Conservation (phyloP, 2,888 invertebrate species). For the Napeogenes sylphis region DNA sequence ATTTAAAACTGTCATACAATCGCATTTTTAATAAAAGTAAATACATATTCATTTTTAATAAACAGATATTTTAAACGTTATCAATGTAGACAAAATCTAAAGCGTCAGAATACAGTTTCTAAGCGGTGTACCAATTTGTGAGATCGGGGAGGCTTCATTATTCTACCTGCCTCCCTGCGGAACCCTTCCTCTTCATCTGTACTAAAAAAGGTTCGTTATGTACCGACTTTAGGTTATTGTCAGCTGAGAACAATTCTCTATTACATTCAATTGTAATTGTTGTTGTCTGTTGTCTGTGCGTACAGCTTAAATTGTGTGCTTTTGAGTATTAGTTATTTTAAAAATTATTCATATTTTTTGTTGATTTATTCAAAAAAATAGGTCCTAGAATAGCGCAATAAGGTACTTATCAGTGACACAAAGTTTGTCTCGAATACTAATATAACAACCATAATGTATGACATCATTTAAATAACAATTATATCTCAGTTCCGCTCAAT, state of each 20-base stretch:
- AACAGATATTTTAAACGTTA: not conserved
- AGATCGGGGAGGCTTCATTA: slow-evolving; percentile 47
- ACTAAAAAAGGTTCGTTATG: slow-evolving; percentile 21
- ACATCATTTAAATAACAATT: not conserved
- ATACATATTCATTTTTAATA: no score
- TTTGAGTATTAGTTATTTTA: no score
- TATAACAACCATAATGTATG: not conserved
- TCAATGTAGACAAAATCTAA: not conserved
- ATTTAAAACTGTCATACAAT: no score
- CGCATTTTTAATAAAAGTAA: no score
- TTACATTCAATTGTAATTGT: not conserved
- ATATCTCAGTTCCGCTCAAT: not conserved
- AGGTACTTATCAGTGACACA: not conserved
- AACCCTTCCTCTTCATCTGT: slow-evolving; percentile 37
- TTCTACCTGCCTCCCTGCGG: slow-evolving; percentile 43
- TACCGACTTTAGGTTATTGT: not conserved
- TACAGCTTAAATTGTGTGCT: no score
- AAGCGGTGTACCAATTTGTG: slow-evolving; percentile 30
- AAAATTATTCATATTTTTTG: no score
- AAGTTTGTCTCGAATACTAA: no score
- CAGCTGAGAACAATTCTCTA: not conserved
- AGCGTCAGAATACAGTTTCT: slow-evolving; percentile 10
- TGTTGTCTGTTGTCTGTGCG: not conserved
- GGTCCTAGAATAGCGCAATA: no score
- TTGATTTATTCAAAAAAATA: no score